A percentile compares a stretch with the other conserved stretches of the same genome.
Conservation (phyloP, 35 echinoderm and acorn worm genomes). For the Strongylocentrotus purpuratus region DNA sequence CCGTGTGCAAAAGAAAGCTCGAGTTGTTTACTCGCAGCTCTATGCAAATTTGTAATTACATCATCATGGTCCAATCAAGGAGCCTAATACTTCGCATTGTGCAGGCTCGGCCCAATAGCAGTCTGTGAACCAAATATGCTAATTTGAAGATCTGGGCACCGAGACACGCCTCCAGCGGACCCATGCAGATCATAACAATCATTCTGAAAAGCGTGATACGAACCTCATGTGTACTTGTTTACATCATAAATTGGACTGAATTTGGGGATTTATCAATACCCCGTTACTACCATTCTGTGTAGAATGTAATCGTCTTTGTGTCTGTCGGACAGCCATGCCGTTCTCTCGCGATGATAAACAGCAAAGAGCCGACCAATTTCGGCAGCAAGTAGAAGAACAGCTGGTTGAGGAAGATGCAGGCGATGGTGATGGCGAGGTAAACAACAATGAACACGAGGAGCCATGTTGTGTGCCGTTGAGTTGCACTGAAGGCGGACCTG, state of each 20-base stretch:
- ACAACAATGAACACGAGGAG: slow-evolving; percentile 72
- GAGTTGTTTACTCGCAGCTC: slow-evolving; percentile 51
- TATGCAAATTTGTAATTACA: slow-evolving; percentile 56
- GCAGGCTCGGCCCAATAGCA: not conserved
- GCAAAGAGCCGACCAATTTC: slow-evolving; percentile 87
- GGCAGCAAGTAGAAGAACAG: slow-evolving; percentile 73
- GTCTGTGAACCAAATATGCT: not conserved
- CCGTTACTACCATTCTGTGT: not conserved
- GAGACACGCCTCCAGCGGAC: slow-evolving; percentile 38
- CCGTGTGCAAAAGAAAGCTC: not conserved
- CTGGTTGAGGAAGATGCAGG: slow-evolving; percentile 55
- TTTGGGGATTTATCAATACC: not conserved
- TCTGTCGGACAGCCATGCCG: slow-evolving; percentile 75
- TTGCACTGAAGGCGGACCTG: slow-evolving; percentile 69
- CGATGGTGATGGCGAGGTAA: slow-evolving; percentile 69
- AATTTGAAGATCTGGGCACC: slow-evolving; percentile 8
- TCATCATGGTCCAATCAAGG: slow-evolving; percentile 15
- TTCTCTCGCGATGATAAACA: slow-evolving; percentile 87
- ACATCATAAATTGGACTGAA: slow-evolving; percentile 17
- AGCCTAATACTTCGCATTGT: not conserved
- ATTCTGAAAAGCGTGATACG: slow-evolving; percentile 6
- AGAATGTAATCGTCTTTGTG: slow-evolving; percentile 34
- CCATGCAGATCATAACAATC: slow-evolving; percentile 18
- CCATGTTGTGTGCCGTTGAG: slow-evolving; percentile 93
- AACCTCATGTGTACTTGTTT: slow-evolving; percentile 43